Conservation (phyloP, 2,797 vertebrate species). For the Nyctalus aviator region DNA sequence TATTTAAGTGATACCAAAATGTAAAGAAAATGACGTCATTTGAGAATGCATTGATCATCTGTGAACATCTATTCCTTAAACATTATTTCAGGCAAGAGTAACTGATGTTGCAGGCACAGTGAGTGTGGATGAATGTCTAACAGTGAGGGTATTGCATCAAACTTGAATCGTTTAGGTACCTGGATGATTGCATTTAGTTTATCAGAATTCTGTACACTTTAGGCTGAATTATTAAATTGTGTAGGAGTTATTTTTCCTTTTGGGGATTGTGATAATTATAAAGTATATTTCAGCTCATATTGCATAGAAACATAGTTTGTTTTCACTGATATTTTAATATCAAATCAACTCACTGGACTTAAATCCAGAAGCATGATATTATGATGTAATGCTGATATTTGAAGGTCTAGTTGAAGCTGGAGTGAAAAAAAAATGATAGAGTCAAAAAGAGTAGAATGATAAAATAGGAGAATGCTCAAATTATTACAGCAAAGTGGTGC, state of each 20-base stretch:
- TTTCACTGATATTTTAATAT: slow-evolving; percentile 56
- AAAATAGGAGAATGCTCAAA: neutral
- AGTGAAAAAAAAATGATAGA: neutral
- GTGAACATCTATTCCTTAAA: slow-evolving; percentile 82
- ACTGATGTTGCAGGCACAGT: slow-evolving; percentile 82
- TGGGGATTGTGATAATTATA: neutral
- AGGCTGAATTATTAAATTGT: slow-evolving; percentile 37
- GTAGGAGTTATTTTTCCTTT: neutral
- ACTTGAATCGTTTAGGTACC: slow-evolving; percentile 68
- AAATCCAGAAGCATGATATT: slow-evolving; percentile 24
- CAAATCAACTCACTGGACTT: slow-evolving; percentile 53
- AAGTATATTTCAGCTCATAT: slow-evolving; percentile 23
- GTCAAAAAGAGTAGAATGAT: neutral
- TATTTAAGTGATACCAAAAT: slow-evolving; percentile 82
- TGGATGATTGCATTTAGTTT: slow-evolving; percentile 50
- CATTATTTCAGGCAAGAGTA: slow-evolving; percentile 84
- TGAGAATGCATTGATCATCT: slow-evolving; percentile 82
- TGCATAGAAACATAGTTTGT: slow-evolving; percentile 55
- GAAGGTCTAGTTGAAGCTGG: slow-evolving; percentile 17
- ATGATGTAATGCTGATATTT: neutral
- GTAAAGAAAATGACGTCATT: slow-evolving; percentile 82
- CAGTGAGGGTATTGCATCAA: slow-evolving; percentile 66
- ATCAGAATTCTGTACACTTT: neutral
- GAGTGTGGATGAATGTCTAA: slow-evolving; percentile 68
- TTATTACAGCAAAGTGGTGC: neutral